phyloP scores from a whole-genome alignment of 2,113 vertebrate genomes.

The Equus przewalskii region DNA sequence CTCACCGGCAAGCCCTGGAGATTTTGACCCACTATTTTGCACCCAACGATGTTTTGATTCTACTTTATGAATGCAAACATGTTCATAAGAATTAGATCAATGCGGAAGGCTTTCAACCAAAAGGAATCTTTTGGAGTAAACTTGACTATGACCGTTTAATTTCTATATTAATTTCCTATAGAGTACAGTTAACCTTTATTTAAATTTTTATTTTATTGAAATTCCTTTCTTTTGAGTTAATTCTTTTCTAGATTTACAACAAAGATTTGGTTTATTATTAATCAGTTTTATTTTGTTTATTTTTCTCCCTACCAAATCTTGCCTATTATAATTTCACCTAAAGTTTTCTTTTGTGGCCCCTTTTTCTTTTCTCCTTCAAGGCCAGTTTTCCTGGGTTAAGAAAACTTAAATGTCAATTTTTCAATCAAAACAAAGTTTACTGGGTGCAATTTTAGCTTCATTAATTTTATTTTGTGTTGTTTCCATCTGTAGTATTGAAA shows the following conservation, averaged over 20 bases:
- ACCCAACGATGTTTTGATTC: background rate
- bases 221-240: slow-evolving; percentile 32
- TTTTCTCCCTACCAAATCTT: background rate
- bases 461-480: slow-evolving; percentile 33
- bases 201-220: background rate
- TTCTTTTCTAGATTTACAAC: slow-evolving; percentile 30
- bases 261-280: background rate
- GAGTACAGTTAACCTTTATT: background rate
- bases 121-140: background rate
- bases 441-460: background rate
- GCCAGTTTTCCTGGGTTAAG: slow-evolving; percentile 15
- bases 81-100: background rate
- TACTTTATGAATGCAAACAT: background rate
- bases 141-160: background rate
- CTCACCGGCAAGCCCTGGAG: background rate
- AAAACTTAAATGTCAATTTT: background rate
- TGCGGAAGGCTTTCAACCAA: background rate
- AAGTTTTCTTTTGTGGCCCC: background rate
- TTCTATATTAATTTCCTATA: slow-evolving; percentile 4
- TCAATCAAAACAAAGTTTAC: slow-evolving; percentile 30
- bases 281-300: slow-evolving; percentile 32
- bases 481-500: slow-evolving; percentile 44
- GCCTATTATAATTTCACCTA: background rate
- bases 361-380: background rate
- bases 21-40: background rate